Evolutionary conservation across 2,888 invertebrate genomes (phyloP).

Genomic region (Protodeltote pygarga): DNA sequence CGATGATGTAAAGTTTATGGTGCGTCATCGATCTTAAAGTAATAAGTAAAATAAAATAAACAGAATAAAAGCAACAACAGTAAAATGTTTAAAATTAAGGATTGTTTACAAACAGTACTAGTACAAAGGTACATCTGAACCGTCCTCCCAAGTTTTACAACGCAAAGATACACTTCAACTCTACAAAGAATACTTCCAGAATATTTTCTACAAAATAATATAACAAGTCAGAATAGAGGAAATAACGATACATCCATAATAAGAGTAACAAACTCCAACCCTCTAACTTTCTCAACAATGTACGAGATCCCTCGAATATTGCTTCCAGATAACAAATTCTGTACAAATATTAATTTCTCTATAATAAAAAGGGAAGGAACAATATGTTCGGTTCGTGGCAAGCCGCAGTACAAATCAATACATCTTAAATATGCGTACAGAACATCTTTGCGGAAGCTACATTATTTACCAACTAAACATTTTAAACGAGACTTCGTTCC

Average conservation of each 20-base stretch:
- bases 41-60: too few relatives aligned
- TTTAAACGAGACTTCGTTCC: slow-evolving; percentile 35
- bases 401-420: slow-evolving; percentile 41
- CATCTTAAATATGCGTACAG: slow-evolving; percentile 34
- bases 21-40: too few relatives aligned
- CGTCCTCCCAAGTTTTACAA: slow-evolving; percentile 4
- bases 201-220: slow-evolving; percentile 30
- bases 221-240: slow-evolving; percentile 22
- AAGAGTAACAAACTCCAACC: slow-evolving; percentile 23
- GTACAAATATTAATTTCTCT: slow-evolving; percentile 46
- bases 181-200: slow-evolving; percentile 15
- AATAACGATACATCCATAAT: slow-evolving; percentile 26
- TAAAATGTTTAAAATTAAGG: too few relatives aligned
- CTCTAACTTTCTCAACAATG: slow-evolving; percentile 27
- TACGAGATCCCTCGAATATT: slow-evolving; percentile 29
- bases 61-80: too few relatives aligned
- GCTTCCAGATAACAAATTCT: slow-evolving; percentile 23
- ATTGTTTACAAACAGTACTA: too few relatives aligned
- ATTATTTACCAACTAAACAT: slow-evolving; percentile 38
- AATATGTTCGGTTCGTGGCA: slow-evolving; percentile 20
- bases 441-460: slow-evolving; percentile 27
- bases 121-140: too few relatives aligned
- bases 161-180: slow-evolving; percentile 3
- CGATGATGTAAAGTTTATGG: too few relatives aligned
- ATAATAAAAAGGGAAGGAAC: slow-evolving; percentile 42